Evolutionary conservation across 2,797 vertebrate species (phyloP), one percentile per base, ranked within the genome.

Genomic region (Intellagama lesueurii): DNA sequence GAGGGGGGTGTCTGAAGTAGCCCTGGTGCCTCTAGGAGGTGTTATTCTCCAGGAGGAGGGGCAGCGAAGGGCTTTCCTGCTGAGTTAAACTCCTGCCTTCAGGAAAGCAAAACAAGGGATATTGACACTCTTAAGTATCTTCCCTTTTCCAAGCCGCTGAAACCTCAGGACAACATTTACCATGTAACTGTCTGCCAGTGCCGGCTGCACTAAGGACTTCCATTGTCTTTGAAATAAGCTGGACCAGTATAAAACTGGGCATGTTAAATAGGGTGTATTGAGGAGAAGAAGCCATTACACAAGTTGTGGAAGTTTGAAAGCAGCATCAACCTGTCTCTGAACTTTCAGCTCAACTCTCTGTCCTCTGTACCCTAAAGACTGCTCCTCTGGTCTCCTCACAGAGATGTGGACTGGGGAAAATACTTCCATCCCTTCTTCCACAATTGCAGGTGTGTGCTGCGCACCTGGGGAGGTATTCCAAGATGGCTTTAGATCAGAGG

Each of bases 71-170:
- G 56, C 32, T 86, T 86, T 40, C 70, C 79, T 69, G 88, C 78
- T 75, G 70, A 81, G 88, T 56, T 49, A 89, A 86, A 81, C 70
- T 19, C 26, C 56, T 40, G 30, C 56, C 40, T 86, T 56, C 40
- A 40, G 72, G 22, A 89, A 44, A 68, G 83, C 40, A 40, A 89
- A 86, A 89, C 52, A 24, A 77, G 72, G 66, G 79, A 6, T 16
- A 7, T 30, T 68, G 30, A 28, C 32, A 28, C 16, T 81, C 12
- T 81, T 30, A 80, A n/a, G 64, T 11, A 24, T 28, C 73, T 40
- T 40, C 70, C 56, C 76, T 35, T n/a, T 2, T 35, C 32, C 77
- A 81, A 66, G 32, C 30, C 73, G 75, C 68, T 79, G 66, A 85
- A 73, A 85, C 76, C 73, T 64, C 64, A 47, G 16, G 56, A 60